Percentiles rank a stretch among this genome's conserved stretches.
phyloP scores from a whole-genome alignment of 2,888 invertebrate species.

The Thysanoteuthis rhombus region DNA sequence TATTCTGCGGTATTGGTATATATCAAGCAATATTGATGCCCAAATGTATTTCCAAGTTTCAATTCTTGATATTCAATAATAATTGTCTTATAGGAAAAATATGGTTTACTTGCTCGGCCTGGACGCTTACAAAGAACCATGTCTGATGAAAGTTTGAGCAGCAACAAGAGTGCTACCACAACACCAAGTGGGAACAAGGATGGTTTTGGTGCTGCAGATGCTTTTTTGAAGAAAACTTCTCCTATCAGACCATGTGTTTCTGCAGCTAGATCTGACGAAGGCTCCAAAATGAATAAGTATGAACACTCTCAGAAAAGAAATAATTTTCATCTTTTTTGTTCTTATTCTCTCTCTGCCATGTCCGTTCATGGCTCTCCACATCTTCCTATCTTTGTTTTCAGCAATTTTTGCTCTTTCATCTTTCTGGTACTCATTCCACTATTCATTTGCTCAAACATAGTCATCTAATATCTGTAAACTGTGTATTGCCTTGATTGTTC shows the following conservation, averaged over 20 bases:
- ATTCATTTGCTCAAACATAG: too few relatives aligned
- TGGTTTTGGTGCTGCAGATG: background rate
- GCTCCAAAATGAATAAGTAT: slow-evolving; percentile 36
- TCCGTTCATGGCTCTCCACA: too few relatives aligned
- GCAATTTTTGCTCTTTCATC: too few relatives aligned
- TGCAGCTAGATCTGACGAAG: slow-evolving; percentile 35
- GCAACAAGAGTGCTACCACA: slow-evolving; percentile 47
- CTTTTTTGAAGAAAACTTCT: background rate
- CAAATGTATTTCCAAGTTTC: too few relatives aligned
- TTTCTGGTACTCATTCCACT: too few relatives aligned
- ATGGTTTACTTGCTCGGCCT: background rate
- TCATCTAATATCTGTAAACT: too few relatives aligned
- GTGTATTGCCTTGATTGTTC: too few relatives aligned
- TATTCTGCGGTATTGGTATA: too few relatives aligned
- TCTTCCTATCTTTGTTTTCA: too few relatives aligned
- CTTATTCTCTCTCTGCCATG: too few relatives aligned
- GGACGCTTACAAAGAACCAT: slow-evolving; percentile 62
- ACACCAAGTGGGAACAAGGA: slow-evolving; percentile 15
- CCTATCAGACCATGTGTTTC: slow-evolving; percentile 33
- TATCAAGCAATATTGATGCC: too few relatives aligned
- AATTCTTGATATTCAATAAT: too few relatives aligned
- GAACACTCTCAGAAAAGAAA: background rate
- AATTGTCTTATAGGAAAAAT: background rate
- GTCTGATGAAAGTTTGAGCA: slow-evolving; percentile 65
- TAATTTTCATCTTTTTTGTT: background rate